Conservation (phyloP, 2,113 vertebrate genomes). For the Platysteira castanea region DNA sequence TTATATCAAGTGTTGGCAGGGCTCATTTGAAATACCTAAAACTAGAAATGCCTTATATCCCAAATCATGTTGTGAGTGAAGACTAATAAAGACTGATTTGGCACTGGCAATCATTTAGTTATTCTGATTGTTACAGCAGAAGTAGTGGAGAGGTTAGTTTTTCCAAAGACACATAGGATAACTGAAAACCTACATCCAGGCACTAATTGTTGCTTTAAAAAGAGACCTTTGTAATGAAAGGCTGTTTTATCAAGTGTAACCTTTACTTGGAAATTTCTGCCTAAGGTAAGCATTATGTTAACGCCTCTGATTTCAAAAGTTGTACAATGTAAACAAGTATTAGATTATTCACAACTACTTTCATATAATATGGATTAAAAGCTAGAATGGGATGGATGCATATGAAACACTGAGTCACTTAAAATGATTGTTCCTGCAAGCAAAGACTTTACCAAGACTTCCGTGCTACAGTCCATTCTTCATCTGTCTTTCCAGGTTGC, state of each 20-base stretch:
- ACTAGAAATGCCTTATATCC: neutral
- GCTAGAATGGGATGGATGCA: neutral
- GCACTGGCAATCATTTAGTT: neutral
- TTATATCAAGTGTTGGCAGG: neutral
- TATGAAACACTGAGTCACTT: neutral
- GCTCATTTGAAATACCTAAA: neutral
- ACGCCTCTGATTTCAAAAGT: neutral
- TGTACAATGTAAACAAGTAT: neutral
- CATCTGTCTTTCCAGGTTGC: neutral
- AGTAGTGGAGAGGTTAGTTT: neutral
- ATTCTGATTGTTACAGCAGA: neutral
- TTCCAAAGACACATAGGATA: neutral
- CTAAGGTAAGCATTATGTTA: neutral
- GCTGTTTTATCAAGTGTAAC: neutral
- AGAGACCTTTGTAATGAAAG: neutral
- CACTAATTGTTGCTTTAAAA: neutral
- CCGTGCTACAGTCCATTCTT: neutral
- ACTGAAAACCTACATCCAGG: neutral
- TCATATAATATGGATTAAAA: neutral
- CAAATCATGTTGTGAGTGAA: neutral
- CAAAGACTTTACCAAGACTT: neutral
- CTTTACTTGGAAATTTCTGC: neutral
- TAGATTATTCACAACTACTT: neutral
- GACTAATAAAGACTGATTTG: neutral
- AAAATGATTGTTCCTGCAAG: neutral